Evolutionary conservation across 2,888 invertebrate species (phyloP).

Genomic region (Schizotus pectinicornis): DNA sequence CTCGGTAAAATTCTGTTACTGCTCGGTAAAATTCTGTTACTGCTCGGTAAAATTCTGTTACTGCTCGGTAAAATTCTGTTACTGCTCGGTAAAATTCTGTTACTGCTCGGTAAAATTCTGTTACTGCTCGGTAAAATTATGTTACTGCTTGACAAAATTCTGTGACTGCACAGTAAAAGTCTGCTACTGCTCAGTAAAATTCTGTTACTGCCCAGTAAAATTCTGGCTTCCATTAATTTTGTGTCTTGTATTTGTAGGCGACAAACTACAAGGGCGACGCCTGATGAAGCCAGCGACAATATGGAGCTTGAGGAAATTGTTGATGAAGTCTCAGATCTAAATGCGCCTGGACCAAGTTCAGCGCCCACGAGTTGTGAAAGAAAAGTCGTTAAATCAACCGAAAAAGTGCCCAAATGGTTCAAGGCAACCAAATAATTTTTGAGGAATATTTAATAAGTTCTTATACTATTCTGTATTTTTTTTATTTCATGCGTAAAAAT

Average conservation of each 20-base stretch:
- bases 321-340: conserved; percentile 34
- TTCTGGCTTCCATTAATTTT: background rate
- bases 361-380: conserved; percentile 32
- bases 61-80: too few species aligned
- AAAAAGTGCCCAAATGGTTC: conserved; percentile 57
- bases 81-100: too few species aligned
- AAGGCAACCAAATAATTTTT: conserved; percentile 43
- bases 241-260: conserved; percentile 30
- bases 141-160: too few species aligned
- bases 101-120: too few species aligned
- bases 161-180: too few species aligned
- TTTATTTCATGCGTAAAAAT: too few species aligned
- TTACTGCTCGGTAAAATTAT: too few species aligned
- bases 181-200: too few species aligned
- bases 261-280: conserved; percentile 35
- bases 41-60: too few species aligned
- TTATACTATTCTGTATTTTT: conserved; percentile 11
- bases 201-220: conserved; percentile 44
- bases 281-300: conserved; percentile 29
- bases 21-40: too few species aligned
- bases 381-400: conserved; percentile 40
- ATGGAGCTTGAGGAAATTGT: conserved; percentile 36
- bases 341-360: conserved; percentile 33
- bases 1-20: too few species aligned
- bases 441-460: conserved; percentile 9